Conservation (phyloP, 2,797 vertebrate species). For the Myotis myotis region DNA sequence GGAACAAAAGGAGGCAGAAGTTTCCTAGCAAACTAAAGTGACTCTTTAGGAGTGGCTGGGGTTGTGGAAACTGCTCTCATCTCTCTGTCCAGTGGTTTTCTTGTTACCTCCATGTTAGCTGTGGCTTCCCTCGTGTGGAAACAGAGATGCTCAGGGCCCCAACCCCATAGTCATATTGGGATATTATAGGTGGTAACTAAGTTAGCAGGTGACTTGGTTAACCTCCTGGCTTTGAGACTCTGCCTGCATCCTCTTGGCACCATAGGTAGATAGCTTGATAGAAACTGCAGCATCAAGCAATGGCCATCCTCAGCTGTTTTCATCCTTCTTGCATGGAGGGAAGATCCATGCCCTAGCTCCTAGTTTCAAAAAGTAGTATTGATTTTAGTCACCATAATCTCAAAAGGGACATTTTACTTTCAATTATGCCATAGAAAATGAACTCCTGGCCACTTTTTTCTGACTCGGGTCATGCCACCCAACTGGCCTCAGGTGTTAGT, state of each 20-base stretch:
- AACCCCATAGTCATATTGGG: rapidly evolving
- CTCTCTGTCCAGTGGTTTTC: neutral
- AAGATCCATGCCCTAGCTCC: neutral
- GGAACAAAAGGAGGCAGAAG: neutral
- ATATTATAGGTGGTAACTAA: neutral
- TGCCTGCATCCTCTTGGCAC: neutral
- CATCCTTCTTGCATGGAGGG: neutral
- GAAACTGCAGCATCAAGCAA: neutral
- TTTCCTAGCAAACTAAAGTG: neutral
- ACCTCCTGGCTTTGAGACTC: neutral
- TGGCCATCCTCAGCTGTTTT: neutral
- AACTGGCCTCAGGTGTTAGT: neutral
- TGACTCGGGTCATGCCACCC: neutral
- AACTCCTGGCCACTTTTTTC: neutral
- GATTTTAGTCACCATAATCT: neutral
- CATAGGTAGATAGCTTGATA: neutral
- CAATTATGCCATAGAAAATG: neutral
- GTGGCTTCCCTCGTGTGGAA: neutral
- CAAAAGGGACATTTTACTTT: neutral
- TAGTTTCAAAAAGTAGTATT: neutral
- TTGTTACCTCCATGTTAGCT: neutral
- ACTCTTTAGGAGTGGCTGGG: neutral
- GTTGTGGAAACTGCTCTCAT: neutral
- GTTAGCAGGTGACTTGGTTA: neutral
- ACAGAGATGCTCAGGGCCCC: neutral